Conservation (phyloP, 1,140 invertebrate species). For the Drosophila kepulauana region DNA sequence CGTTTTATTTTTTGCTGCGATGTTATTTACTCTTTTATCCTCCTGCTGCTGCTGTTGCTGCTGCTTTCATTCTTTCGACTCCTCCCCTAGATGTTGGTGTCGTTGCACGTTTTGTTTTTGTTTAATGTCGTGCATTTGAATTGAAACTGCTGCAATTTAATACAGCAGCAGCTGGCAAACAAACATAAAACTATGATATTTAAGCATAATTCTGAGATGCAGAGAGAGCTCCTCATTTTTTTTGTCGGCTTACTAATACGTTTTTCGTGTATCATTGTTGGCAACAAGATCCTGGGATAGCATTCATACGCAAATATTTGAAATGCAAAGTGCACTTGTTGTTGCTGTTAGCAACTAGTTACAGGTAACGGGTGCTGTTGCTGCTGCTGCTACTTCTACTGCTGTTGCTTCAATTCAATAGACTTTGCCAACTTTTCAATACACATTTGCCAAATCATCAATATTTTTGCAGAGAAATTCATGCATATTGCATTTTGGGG, state of each 20-base stretch:
- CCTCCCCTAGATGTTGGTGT: slow-evolving; percentile 2
- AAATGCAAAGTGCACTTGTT: slow-evolving; percentile 60
- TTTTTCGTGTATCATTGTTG: slow-evolving; percentile 64
- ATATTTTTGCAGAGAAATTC: slow-evolving; percentile 64
- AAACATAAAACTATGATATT: slow-evolving; percentile 16
- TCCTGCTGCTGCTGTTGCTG: slow-evolving; percentile 36
- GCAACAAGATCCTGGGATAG: slow-evolving; percentile 13
- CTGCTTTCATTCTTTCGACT: slow-evolving; percentile 4
- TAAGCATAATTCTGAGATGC: slow-evolving; percentile 14
- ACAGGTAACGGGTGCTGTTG: slow-evolving; percentile 13
- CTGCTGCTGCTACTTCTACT: slow-evolving; percentile 2
- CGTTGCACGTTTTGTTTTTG: slow-evolving; percentile 54
- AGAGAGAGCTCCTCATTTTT: background rate
- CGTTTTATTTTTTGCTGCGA: slow-evolving; percentile 56
- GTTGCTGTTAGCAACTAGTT: slow-evolving; percentile 19
- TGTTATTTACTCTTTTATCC: slow-evolving; percentile 48
- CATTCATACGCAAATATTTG: slow-evolving; percentile 13
- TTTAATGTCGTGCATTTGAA: slow-evolving; percentile 62
- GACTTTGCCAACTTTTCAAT: slow-evolving; percentile 64
- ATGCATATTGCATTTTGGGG: slow-evolving; percentile 55
- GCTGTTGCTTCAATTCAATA: slow-evolving; percentile 63
- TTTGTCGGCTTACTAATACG: slow-evolving; percentile 59
- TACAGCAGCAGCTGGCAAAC: background rate
- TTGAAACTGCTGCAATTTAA: slow-evolving; percentile 67
- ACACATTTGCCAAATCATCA: slow-evolving; percentile 80